A percentile compares a stretch with the other conserved stretches of the same genome.
phyloP scores from a whole-genome alignment of 1,140 invertebrate genomes.

The Drosophila saltans region DNA sequence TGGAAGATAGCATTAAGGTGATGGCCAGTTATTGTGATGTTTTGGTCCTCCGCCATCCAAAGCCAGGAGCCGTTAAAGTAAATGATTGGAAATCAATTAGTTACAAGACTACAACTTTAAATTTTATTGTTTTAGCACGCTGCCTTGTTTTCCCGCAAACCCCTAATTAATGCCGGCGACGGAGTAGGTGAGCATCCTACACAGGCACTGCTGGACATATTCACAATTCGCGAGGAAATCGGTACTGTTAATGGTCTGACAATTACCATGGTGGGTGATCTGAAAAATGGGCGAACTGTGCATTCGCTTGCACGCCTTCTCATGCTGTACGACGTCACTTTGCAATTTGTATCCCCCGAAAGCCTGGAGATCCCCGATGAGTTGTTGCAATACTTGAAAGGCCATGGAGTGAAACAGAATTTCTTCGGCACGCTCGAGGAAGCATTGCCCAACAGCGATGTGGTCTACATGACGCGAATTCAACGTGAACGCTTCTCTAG shows the following conservation, averaged over 20 bases:
- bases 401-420: slow-evolving; percentile 92
- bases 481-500: slow-evolving; percentile 96
- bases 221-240: slow-evolving; percentile 99
- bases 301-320: slow-evolving; percentile 97
- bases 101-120: no score
- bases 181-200: slow-evolving; percentile 99
- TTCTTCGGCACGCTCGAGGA: slow-evolving; percentile 90
- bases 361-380: slow-evolving; percentile 95
- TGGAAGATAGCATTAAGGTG: slow-evolving; percentile 94
- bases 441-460: slow-evolving; percentile 96
- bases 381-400: slow-evolving; percentile 90
- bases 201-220: slow-evolving; percentile 98
- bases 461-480: slow-evolving; percentile 99
- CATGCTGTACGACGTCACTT: slow-evolving; percentile 94
- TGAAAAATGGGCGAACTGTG: slow-evolving; percentile 98
- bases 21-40: slow-evolving; percentile 96
- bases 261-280: slow-evolving; percentile 96
- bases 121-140: slow-evolving; percentile 86
- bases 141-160: slow-evolving; percentile 91
- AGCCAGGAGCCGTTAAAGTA: slow-evolving; percentile 91
- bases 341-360: slow-evolving; percentile 94
- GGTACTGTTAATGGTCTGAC: slow-evolving; percentile 98
- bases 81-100: no score
- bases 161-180: slow-evolving; percentile 98
- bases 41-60: slow-evolving; percentile 96